These are phyloP conservation scores for Lepidochitona cinerea DNA, from an alignment of 2,888 invertebrate genomes.

Conservation along the genomic window DNA sequence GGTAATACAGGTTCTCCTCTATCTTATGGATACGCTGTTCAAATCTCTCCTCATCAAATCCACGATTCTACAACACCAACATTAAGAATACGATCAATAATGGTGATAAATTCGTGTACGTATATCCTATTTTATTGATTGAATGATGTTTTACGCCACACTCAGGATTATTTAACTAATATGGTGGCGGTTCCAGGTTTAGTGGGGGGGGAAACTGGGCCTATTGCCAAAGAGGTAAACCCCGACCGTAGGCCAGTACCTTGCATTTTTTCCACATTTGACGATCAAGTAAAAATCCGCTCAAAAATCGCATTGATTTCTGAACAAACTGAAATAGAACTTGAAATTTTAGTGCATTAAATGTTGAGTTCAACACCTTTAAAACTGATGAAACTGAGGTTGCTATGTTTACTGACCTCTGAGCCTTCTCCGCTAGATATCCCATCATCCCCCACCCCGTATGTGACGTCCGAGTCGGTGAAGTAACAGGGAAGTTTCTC, in stretches of 20 bases:
- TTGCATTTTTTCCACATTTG: too few relatives aligned
- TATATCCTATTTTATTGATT: too few relatives aligned
- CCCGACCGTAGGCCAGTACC: too few relatives aligned
- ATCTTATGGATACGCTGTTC: conserved; percentile 63
- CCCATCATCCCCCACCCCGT: conserved; percentile 62
- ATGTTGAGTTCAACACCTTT: neutral
- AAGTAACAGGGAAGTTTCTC: conserved; percentile 65
- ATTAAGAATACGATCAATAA: neutral
- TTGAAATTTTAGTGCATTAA: neutral
- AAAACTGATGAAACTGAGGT: neutral
- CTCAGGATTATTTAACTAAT: too few relatives aligned
- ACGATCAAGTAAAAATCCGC: too few relatives aligned
- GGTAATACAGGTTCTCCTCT: conserved; percentile 62
- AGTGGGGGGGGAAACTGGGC: too few relatives aligned
- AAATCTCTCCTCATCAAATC: conserved; percentile 48
- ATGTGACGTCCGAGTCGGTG: conserved; percentile 66
- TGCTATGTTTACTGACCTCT: conserved; percentile 42
- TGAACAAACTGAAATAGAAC: too few relatives aligned
- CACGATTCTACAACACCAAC: neutral
- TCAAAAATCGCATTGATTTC: too few relatives aligned
- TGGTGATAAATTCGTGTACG: too few relatives aligned
- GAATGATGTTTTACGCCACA: too few relatives aligned
- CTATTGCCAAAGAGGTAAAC: too few relatives aligned
- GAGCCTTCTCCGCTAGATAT: conserved; percentile 59
- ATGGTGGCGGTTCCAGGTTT: too few relatives aligned